Evolutionary conservation across 2,113 vertebrate genomes (phyloP).

Genomic region (Amphilophus citrinellus): DNA sequence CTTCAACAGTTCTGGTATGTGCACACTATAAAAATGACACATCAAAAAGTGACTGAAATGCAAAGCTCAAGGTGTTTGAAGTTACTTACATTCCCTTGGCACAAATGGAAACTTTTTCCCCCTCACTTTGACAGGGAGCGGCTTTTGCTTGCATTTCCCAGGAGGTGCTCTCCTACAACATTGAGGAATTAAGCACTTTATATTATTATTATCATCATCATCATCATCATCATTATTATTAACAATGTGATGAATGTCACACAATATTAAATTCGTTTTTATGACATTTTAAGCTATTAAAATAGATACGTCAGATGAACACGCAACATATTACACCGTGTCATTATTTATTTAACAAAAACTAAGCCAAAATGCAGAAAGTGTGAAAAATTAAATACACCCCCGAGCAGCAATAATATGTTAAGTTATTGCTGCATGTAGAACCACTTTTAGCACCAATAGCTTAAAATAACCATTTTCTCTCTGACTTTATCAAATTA

Average conservation of each 20-base stretch:
- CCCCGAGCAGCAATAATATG: no score
- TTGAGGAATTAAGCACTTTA: background rate
- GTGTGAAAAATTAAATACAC: background rate
- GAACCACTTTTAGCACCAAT: background rate
- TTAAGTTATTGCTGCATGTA: background rate
- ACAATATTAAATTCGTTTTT: background rate
- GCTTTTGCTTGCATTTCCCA: constrained; percentile 86
- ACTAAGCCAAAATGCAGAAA: background rate
- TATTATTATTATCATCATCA: no score
- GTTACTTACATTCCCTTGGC: constrained; percentile 83
- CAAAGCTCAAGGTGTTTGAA: background rate
- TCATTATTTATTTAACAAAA: background rate
- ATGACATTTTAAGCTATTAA: no score
- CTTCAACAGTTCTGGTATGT: constrained; percentile 13
- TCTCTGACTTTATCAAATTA: no score
- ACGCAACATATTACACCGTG: background rate
- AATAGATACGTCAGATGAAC: background rate
- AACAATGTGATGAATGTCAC: background rate
- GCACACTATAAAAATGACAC: background rate
- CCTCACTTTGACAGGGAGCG: constrained; percentile 82
- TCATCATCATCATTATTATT: background rate
- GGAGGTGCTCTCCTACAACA: constrained; percentile 85
- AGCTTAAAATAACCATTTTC: no score
- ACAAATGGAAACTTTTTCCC: constrained; percentile 83
- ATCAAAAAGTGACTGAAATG: background rate